These are phyloP conservation scores for Strigamia crassipes DNA, from an alignment of 2,888 invertebrate genomes.

Conservation along the genomic window DNA sequence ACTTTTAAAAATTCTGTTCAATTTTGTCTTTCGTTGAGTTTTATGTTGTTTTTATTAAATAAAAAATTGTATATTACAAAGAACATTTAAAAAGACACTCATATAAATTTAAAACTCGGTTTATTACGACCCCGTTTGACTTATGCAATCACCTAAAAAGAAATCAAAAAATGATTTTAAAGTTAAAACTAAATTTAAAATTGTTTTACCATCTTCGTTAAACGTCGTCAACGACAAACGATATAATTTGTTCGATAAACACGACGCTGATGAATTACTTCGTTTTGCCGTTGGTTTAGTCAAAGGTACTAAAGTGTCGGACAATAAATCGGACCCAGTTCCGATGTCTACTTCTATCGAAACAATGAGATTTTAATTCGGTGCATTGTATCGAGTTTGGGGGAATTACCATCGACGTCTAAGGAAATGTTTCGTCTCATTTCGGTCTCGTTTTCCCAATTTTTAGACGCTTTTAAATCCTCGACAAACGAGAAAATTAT, in stretches of 20 bases:
- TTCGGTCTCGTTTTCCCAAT: constrained; percentile 59
- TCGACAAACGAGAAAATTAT: constrained; percentile 81
- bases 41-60: background rate
- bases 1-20: background rate
- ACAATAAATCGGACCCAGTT: constrained; percentile 27
- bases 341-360: background rate
- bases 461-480: constrained; percentile 55
- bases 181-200: constrained; percentile 41
- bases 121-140: constrained; percentile 75
- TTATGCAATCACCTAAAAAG: constrained; percentile 72
- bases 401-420: constrained; percentile 47
- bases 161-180: constrained; percentile 39
- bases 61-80: constrained; percentile 1
- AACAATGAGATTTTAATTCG: background rate
- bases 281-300: constrained; percentile 51
- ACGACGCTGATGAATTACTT: constrained; percentile 53
- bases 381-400: background rate
- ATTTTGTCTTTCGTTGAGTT: background rate
- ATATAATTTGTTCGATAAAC: constrained; percentile 81
- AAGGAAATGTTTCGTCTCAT: constrained; percentile 48
- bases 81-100: background rate
- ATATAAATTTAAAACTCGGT: background rate
- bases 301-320: constrained; percentile 54
- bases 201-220: constrained; percentile 73
- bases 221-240: constrained; percentile 85